These are phyloP conservation scores for Anoplopoma fimbria DNA, from an alignment of 2,113 vertebrate species.

Conservation along the genomic window DNA sequence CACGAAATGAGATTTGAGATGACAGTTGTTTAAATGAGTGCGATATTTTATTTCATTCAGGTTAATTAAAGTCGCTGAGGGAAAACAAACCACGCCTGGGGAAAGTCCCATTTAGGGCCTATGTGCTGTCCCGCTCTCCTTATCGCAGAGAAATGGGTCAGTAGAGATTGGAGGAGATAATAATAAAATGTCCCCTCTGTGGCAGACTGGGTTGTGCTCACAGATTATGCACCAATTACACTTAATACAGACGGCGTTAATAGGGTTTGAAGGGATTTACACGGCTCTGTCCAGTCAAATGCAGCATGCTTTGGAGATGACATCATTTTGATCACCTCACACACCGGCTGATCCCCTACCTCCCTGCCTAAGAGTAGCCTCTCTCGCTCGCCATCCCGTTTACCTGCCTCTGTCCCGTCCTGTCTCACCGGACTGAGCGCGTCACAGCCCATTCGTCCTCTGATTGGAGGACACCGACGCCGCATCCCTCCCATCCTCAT, in stretches of 20 bases:
- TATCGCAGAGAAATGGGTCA: conserved; percentile 74
- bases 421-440: conserved; percentile 40
- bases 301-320: conserved; percentile 77
- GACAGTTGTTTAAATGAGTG: conserved; percentile 39
- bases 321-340: conserved; percentile 82
- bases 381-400: conserved; percentile 38
- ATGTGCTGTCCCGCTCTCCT: conserved; percentile 47
- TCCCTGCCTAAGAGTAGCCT: conserved; percentile 19
- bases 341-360: conserved; percentile 57
- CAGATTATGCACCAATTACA: conserved; percentile 78
- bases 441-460: conserved; percentile 51
- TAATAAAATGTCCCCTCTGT: conserved; percentile 32
- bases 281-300: conserved; percentile 75
- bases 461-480: conserved; percentile 67
- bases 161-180: conserved; percentile 57
- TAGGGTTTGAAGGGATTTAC: conserved; percentile 77
- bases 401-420: conserved; percentile 69
- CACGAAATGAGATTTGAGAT: background rate
- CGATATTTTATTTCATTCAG: conserved; percentile 50
- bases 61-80: conserved; percentile 68
- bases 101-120: conserved; percentile 63
- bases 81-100: conserved; percentile 61
- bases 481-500: conserved; percentile 31
- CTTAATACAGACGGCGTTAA: conserved; percentile 70
- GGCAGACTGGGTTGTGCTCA: conserved; percentile 60